These are phyloP conservation scores for Drosophila longiperda DNA, from an alignment of 2,888 invertebrate species.

Conservation along the genomic window DNA sequence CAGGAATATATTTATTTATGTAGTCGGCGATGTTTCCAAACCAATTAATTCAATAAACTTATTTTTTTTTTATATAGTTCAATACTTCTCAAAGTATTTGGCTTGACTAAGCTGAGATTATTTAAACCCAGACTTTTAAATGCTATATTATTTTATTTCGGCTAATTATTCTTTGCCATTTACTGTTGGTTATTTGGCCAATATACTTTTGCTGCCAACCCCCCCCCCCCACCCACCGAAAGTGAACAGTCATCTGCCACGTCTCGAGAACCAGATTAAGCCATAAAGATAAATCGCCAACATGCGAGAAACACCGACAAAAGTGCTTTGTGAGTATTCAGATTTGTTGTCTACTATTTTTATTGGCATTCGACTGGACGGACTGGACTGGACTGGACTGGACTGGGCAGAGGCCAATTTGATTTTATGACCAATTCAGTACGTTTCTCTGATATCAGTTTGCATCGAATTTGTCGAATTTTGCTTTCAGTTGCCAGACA, in stretches of 20 bases:
- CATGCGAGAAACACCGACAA: constrained; percentile 64
- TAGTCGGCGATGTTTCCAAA: background rate
- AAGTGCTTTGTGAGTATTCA: constrained; percentile 54
- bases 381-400: background rate
- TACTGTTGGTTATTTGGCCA: constrained; percentile 22
- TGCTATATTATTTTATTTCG: constrained; percentile 42
- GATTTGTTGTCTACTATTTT: constrained; percentile 65
- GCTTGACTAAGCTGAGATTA: constrained; percentile 11
- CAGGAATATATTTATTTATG: background rate
- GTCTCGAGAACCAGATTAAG: constrained; percentile 58
- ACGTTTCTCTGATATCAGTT: constrained; percentile 60
- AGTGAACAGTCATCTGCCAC: constrained; percentile 41
- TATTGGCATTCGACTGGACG: constrained; percentile 63
- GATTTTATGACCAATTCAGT: constrained; percentile 68
- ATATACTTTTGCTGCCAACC: constrained; percentile 1
- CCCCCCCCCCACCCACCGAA: background rate
- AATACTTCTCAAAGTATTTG: background rate
- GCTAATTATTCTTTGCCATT: constrained; percentile 31
- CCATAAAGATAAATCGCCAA: constrained; percentile 66
- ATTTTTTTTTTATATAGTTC: background rate
- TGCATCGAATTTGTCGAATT: constrained; percentile 57
- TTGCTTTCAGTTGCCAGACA: constrained; percentile 25
- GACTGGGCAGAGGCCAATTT: constrained; percentile 53
- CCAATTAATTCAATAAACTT: no score
- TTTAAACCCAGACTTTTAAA: constrained; percentile 23